phyloP scores from a whole-genome alignment of 2,113 vertebrate genomes.

The Eleginops maclovinus region DNA sequence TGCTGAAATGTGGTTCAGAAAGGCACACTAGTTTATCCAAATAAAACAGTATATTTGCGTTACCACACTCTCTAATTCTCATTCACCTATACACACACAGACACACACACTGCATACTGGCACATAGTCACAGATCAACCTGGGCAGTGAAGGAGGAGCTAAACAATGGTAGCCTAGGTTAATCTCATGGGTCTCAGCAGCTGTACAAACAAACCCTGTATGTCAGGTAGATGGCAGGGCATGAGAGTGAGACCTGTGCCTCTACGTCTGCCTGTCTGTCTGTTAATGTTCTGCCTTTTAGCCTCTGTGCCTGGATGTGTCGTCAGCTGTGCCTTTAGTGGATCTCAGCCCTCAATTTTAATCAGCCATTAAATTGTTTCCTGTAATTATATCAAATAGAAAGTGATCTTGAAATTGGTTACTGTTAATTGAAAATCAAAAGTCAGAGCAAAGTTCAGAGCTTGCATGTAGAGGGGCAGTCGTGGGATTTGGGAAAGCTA shows the following conservation, averaged over 20 bases:
- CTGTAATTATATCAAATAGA: slow-evolving; percentile 95
- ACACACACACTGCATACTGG: slow-evolving; percentile 13
- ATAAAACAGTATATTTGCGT: neutral
- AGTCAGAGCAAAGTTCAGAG: slow-evolving; percentile 92
- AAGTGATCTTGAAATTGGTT: slow-evolving; percentile 92
- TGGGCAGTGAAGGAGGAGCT: slow-evolving; percentile 78
- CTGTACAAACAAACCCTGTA: slow-evolving; percentile 92
- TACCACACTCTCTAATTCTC: neutral
- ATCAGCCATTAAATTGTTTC: slow-evolving; percentile 97
- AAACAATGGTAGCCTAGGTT: slow-evolving; percentile 88
- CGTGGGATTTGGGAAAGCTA: neutral
- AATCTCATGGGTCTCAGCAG: slow-evolving; percentile 89
- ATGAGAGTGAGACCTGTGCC: slow-evolving; percentile 75
- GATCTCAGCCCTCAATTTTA: slow-evolving; percentile 90
- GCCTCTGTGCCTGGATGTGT: slow-evolving; percentile 66
- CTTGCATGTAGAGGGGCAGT: slow-evolving; percentile 73
- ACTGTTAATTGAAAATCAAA: slow-evolving; percentile 97
- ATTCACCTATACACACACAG: neutral
- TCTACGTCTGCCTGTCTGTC: slow-evolving; percentile 19
- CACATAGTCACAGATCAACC: slow-evolving; percentile 75
- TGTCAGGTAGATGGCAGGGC: slow-evolving; percentile 82
- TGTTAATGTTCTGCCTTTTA: slow-evolving; percentile 19
- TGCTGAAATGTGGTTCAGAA: slow-evolving; percentile 19
- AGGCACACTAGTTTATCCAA: neutral
- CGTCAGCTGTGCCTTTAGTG: slow-evolving; percentile 80